A percentile compares a stretch with the other conserved stretches of the same genome.
phyloP scores from a whole-genome alignment of 2,113 vertebrate species.

The Hydrolagus affinis region DNA sequence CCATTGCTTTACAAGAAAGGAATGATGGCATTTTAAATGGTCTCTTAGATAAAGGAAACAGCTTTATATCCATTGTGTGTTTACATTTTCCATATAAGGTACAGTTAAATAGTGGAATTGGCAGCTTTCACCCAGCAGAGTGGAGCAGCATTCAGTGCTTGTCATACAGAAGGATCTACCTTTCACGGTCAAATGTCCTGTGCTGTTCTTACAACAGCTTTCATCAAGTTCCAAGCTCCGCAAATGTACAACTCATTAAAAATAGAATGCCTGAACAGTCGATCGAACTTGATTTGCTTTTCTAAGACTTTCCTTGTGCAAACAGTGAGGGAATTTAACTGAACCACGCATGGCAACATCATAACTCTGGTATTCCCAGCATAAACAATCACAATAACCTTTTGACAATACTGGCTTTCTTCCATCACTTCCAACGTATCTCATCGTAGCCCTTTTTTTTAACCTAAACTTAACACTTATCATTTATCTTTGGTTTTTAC shows the following conservation, averaged over 20 bases:
- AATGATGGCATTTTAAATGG: no score
- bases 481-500: not conserved
- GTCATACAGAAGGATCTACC: not conserved
- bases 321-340: not conserved
- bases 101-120: not conserved
- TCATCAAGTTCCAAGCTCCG: not conserved
- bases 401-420: not conserved
- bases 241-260: conserved; percentile 1
- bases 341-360: not conserved
- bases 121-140: not conserved
- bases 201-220: no score
- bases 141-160: not conserved
- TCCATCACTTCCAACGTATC: not conserved
- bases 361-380: conserved; percentile 17
- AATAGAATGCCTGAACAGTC: not conserved
- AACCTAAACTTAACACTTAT: no score
- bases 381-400: not conserved
- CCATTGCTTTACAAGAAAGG: no score
- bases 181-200: no score
- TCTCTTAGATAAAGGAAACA: not conserved
- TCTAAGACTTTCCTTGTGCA: conserved; percentile 12
- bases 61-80: conserved; percentile 1
- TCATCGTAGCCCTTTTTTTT: no score
- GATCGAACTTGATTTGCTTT: conserved; percentile 7
- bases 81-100: conserved; percentile 30